These are phyloP conservation scores for Mugil cephalus DNA, from an alignment of 2,113 vertebrate species.

Conservation along the genomic window DNA sequence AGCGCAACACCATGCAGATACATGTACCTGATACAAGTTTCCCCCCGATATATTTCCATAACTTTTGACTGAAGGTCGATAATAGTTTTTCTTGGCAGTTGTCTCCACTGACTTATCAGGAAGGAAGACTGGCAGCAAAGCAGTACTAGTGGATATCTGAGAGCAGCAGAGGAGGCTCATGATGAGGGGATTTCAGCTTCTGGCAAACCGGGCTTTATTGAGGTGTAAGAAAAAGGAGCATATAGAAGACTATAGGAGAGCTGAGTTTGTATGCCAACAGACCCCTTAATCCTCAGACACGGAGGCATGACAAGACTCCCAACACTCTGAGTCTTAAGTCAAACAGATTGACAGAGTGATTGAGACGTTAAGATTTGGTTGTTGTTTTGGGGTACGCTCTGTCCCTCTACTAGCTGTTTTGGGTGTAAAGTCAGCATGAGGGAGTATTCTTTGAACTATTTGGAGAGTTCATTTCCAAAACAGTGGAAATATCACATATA, in stretches of 20 bases:
- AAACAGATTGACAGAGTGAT: slow-evolving; percentile 63
- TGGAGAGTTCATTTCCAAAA: slow-evolving; percentile 38
- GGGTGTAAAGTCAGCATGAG: slow-evolving; percentile 22
- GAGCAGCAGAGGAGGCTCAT: slow-evolving; percentile 22
- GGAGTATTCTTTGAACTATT: slow-evolving; percentile 18
- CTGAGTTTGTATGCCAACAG: slow-evolving; percentile 62
- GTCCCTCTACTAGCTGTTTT: slow-evolving; percentile 26
- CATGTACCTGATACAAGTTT: background rate
- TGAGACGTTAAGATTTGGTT: slow-evolving; percentile 55
- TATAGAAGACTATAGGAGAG: slow-evolving; percentile 58
- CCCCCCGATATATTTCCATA: background rate
- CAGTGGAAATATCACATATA: background rate
- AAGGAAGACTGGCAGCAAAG: slow-evolving; percentile 19
- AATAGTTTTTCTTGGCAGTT: slow-evolving; percentile 25
- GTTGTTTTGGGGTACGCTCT: slow-evolving; percentile 50
- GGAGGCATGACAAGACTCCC: slow-evolving; percentile 71
- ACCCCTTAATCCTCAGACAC: slow-evolving; percentile 72
- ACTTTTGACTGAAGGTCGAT: background rate
- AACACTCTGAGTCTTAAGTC: slow-evolving; percentile 58
- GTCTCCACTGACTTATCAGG: slow-evolving; percentile 33
- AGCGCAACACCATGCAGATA: slow-evolving; percentile 3
- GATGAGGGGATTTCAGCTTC: slow-evolving; percentile 47
- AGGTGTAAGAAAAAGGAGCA: slow-evolving; percentile 40
- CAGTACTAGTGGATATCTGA: slow-evolving; percentile 32
- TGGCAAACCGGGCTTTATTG: slow-evolving; percentile 42